Conservation (phyloP, 2,888 invertebrate genomes). For the Pardosa pseudoannulata region DNA sequence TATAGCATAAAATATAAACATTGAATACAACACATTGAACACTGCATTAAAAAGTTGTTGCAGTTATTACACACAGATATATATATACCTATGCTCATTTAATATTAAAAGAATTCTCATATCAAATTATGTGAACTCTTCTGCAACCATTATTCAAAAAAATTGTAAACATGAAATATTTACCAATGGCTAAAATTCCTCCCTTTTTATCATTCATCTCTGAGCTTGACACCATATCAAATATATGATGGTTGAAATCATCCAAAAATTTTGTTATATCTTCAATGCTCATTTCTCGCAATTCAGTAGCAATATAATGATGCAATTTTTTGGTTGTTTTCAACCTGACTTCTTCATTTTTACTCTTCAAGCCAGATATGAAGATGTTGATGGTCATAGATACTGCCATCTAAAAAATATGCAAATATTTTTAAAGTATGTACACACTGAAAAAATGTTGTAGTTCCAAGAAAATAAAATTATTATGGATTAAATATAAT, state of each 20-base stretch:
- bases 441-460: no score
- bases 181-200: constrained; percentile 90
- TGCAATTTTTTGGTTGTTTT: constrained; percentile 93
- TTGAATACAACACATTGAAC: no score
- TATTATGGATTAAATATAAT: no score
- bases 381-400: constrained; percentile 78
- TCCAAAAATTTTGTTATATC: constrained; percentile 94
- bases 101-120: no score
- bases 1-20: no score
- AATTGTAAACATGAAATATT: not conserved
- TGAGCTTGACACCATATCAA: constrained; percentile 95
- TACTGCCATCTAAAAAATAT: constrained; percentile 40
- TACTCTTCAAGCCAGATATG: constrained; percentile 91
- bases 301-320: constrained; percentile 86
- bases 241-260: constrained; percentile 95
- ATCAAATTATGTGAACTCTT: no score
- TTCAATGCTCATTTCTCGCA: constrained; percentile 92
- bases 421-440: not conserved
- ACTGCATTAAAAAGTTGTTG: no score
- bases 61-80: no score
- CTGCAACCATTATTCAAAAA: no score
- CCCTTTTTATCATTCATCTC: constrained; percentile 95
- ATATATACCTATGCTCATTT: no score
- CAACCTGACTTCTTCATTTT: constrained; percentile 88
- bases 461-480: no score